Conservation (phyloP, 2,888 invertebrate species). For the Dastarcus helophoroides region DNA sequence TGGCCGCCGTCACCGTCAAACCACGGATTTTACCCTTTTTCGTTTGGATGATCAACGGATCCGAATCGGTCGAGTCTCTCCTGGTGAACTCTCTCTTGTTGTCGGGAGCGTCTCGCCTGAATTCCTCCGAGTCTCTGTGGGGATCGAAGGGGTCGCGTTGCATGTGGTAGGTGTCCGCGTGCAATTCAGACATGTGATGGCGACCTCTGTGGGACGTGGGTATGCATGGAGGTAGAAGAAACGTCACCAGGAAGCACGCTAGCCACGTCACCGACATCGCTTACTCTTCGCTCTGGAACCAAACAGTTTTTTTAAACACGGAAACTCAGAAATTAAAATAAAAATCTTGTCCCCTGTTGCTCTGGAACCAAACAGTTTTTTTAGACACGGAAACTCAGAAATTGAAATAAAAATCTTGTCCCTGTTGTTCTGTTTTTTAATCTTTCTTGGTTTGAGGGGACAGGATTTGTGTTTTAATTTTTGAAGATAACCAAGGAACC, state of each 20-base stretch:
- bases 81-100: slow-evolving; percentile 32
- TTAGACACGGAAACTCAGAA: no score
- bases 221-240: slow-evolving; percentile 29
- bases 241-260: slow-evolving; percentile 28
- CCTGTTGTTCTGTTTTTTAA: no score
- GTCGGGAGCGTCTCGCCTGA: slow-evolving; percentile 35
- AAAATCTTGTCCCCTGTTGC: no score
- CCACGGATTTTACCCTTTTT: slow-evolving; percentile 69
- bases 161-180: slow-evolving; percentile 34
- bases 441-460: no score
- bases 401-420: no score
- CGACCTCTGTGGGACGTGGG: slow-evolving; percentile 31
- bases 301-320: no score
- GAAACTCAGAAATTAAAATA: no score
- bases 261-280: slow-evolving; percentile 29
- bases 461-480: no score
- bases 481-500: no score
- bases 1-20: slow-evolving; percentile 58
- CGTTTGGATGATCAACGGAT: slow-evolving; percentile 65
- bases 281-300: slow-evolving; percentile 21
- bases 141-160: slow-evolving; percentile 36
- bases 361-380: no score
- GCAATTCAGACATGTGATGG: slow-evolving; percentile 31
- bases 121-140: slow-evolving; percentile 34
- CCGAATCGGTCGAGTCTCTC: slow-evolving; percentile 43